Percentiles rank a stretch among this genome's conserved stretches.
phyloP scores from a whole-genome alignment of 2,113 vertebrate species.

The Chloroceryle aenea region DNA sequence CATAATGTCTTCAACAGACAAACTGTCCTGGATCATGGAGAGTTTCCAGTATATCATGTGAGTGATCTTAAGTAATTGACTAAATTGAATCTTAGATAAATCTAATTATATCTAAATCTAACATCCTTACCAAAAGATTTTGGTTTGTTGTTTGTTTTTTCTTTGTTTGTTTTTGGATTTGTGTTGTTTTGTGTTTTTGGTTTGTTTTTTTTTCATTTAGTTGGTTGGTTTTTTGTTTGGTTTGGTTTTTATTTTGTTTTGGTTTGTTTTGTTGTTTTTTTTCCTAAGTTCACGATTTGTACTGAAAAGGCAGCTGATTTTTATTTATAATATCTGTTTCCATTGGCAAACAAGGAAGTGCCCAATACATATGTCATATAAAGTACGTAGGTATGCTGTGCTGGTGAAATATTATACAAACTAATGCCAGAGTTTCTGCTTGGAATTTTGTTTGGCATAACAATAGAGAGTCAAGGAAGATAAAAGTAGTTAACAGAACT shows the following conservation, averaged over 20 bases:
- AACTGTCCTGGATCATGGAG: not conserved
- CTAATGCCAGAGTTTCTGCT: not conserved
- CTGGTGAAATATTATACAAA: not conserved
- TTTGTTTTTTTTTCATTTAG: too few relatives aligned
- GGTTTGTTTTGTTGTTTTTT: not conserved
- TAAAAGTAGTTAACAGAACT: not conserved
- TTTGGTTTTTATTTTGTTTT: not conserved
- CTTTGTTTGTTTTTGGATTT: too few relatives aligned
- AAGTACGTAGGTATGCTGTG: not conserved
- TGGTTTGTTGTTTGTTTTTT: too few relatives aligned
- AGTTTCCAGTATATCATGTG: fast-evolving
- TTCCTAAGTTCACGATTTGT: not conserved
- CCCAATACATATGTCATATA: fast-evolving
- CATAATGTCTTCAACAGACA: not conserved
- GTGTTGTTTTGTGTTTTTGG: not conserved
- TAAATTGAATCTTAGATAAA: not conserved
- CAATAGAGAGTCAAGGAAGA: not conserved
- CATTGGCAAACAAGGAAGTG: not conserved
- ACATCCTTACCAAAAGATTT: not conserved
- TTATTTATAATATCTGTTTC: not conserved
- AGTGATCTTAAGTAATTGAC: not conserved
- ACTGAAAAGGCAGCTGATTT: not conserved
- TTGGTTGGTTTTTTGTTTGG: not conserved
- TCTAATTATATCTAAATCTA: not conserved
- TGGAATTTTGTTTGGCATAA: not conserved